Evolutionary conservation across 1,140 invertebrate genomes (phyloP), one percentile per base, ranked within the genome.

Genomic region (Pteromalus puparum): DNA sequence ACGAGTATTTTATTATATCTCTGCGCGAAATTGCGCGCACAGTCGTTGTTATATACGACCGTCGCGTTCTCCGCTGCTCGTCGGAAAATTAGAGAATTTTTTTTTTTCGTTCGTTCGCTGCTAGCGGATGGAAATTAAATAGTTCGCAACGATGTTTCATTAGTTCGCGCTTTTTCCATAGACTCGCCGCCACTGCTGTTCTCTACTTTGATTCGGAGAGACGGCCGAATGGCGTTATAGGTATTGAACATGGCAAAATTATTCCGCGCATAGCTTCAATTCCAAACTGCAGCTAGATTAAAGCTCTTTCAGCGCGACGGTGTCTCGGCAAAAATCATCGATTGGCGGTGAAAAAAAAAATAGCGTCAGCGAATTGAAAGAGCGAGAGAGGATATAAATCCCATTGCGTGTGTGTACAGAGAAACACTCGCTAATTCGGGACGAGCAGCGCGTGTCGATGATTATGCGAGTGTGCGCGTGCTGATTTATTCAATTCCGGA

Each of bases 371-470:
- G 53, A 61, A 61, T 61, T n/a, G 53, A 61, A 21, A 61, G 38
- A 42, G 9, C 38, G 38, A 42, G 38, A 5, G 38, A 42, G 2
- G 53, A n/a, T 61, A 61, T 21, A 61, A 48, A 48, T 48, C 15
- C 46, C 46, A 48, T 48, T 53, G 6, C 18, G 13, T 53, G 13
- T 67, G 68, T 61, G 75, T 21, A 82, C 30, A 73, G 53, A 65
- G 21, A 34, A 72, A 80, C 38, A 38, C 24, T 87, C 79, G 82
- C 85, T 90, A 91, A 90, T 90, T 90, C 87, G 79, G 86, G 88
- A 88, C 87, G 88, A 89, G 87, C 85, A 88, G 73, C 30, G 85
- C 86, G 87, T 86, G 87, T 89, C 53, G 85, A n/a, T 84, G 87
- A 90, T 90, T 88, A 89, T 90, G 87, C 87, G 82, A 84, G 84